A percentile compares a stretch with the other conserved stretches of the same genome.
Conservation (phyloP, 2,113 vertebrate genomes). For the Siniperca knerii region DNA sequence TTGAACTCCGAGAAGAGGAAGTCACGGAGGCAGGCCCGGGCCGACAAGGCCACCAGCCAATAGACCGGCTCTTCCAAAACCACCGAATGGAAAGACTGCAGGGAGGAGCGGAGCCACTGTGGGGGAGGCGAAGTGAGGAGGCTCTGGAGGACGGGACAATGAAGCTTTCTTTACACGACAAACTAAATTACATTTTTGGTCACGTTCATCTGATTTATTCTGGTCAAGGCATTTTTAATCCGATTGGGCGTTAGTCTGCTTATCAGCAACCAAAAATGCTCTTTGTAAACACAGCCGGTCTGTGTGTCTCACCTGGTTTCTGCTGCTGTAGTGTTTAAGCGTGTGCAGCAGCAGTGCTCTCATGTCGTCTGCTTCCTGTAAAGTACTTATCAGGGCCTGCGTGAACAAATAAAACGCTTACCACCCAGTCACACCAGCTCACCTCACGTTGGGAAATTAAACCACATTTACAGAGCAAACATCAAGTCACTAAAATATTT, state of each 20-base stretch:
- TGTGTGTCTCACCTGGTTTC: conserved; percentile 16
- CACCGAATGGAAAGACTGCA: conserved; percentile 27
- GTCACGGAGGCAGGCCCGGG: not conserved
- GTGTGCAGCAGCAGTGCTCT: conserved; percentile 24
- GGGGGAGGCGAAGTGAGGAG: not conserved
- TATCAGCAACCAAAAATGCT: not conserved
- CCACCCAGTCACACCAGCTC: not conserved
- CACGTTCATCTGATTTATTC: not conserved
- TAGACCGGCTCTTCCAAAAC: conserved; percentile 51
- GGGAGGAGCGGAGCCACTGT: conserved; percentile 22
- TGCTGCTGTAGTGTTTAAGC: conserved; percentile 6
- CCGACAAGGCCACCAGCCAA: conserved; percentile 44
- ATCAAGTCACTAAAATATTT: too few species aligned
- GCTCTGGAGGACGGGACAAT: conserved; percentile 1
- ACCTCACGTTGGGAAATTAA: not conserved
- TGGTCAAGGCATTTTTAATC: too few species aligned
- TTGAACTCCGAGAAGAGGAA: not conserved
- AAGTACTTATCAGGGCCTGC: conserved; percentile 3
- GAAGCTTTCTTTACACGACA: not conserved
- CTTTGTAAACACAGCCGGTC: not conserved
- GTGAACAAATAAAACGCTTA: not conserved
- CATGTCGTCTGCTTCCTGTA: not conserved
- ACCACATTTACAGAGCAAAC: not conserved
- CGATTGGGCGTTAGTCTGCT: not conserved
- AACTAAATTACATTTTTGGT: not conserved